These are phyloP conservation scores for Neosilurus mollespiculum DNA, from an alignment of 2,797 vertebrate genomes.

Conservation along the genomic window DNA sequence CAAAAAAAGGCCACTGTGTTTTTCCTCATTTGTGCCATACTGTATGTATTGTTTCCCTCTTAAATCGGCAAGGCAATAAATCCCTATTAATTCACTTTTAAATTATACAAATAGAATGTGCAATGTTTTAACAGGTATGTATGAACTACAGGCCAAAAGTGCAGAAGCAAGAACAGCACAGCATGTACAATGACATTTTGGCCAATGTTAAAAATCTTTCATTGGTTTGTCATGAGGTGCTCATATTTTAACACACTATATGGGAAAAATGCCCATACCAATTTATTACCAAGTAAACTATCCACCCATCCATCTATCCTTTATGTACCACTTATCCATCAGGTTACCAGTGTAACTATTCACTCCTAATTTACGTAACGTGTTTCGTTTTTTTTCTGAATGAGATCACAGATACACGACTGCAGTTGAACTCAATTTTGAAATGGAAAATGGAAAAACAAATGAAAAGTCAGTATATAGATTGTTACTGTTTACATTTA, in stretches of 20 bases:
- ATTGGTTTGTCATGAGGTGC: background rate
- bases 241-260: background rate
- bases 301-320: too few species aligned
- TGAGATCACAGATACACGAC: background rate
- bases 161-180: background rate
- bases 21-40: constrained; percentile 27
- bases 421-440: background rate
- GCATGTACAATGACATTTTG: background rate
- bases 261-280: background rate
- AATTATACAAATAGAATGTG: constrained; percentile 11
- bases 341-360: background rate
- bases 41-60: constrained; percentile 4
- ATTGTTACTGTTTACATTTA: background rate
- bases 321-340: too few species aligned
- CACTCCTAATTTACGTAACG: background rate
- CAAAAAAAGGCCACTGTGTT: background rate
- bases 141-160: constrained; percentile 20
- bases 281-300: too few species aligned
- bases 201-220: background rate
- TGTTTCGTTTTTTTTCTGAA: background rate
- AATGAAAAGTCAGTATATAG: background rate
- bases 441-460: background rate
- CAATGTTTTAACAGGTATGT: constrained; percentile 22
- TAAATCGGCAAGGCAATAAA: constrained; percentile 21
- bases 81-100: background rate